Evolutionary conservation across 1,140 invertebrate genomes (phyloP), one percentile per base, ranked within the genome.

Genomic region (Drosophila pallidifrons): DNA sequence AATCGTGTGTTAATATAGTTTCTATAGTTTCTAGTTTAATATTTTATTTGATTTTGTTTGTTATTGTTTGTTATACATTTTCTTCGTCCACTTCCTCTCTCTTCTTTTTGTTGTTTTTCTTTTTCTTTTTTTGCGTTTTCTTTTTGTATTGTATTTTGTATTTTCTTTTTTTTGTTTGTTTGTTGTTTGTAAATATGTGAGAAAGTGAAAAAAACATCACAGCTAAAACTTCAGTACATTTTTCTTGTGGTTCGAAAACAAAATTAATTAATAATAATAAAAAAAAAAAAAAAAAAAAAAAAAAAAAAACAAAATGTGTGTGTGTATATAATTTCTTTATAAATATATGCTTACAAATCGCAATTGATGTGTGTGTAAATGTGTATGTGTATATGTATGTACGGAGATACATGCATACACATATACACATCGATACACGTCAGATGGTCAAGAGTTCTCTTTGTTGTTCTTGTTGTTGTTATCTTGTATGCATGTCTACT

Each of bases 161-260:
- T 15, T 15, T 43, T 43, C n/a, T 16, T 52, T 54, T 69, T 77
- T 63, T 59, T 69, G 46, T 80, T 54, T 32, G 52, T 52, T 41
- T 45, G 28, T 20, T 47, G 20, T 68, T 79, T 77, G 69, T 80
- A 79, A 73, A 87, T 82, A 75, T 88, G 81, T 83, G 85, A 76
- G 85, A 88, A 73, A 88, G 81, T 89, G 81, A 87, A 83, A 87
- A 82, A 88, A 89, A 89, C 83, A 88, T 88, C 83, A 88, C 83
- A 88, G 83, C 77, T 88, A 81, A 81, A 78, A 89, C 83, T 83
- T 88, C 83, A 88, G 83, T 88, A 88, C 83, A 89, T 88, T 85
- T 77, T 81, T 89, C 68, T 89, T 87, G 75, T 86, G 72, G 79
- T 69, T 76, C 68, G 76, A 81, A 77, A 75, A 54, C 46, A 81